These are phyloP conservation scores for Butastur rufipennis DNA, from an alignment of 2,113 vertebrate genomes.

Conservation along the genomic window DNA sequence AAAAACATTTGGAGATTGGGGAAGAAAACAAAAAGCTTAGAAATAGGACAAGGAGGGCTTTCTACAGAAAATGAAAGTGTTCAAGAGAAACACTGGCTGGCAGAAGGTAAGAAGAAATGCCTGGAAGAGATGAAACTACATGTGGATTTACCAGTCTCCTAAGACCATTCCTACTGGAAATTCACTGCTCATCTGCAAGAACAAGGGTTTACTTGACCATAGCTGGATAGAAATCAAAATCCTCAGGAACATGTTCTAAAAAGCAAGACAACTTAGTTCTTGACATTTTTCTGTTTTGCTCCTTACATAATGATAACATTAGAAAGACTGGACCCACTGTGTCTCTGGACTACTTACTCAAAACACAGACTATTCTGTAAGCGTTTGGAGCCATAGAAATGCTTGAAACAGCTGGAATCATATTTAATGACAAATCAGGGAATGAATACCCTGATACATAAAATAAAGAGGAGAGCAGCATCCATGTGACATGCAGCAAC, in stretches of 20 bases:
- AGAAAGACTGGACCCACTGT: not conserved
- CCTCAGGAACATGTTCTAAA: slow-evolving; percentile 31
- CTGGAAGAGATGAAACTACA: not conserved
- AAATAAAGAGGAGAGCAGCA: not conserved
- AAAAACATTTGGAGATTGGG: not conserved
- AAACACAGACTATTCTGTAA: not conserved
- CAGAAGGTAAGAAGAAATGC: slow-evolving; percentile 20
- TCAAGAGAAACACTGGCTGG: not conserved
- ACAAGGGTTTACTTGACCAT: slow-evolving; percentile 65
- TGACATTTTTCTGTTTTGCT: slow-evolving; percentile 1
- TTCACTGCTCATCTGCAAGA: slow-evolving; percentile 59
- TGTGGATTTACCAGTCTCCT: not conserved
- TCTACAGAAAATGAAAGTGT: not conserved
- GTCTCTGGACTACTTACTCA: not conserved
- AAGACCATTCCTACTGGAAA: slow-evolving; percentile 55
- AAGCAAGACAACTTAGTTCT: not conserved
- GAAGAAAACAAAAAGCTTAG: not conserved
- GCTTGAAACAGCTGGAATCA: not conserved
- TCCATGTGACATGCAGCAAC: not conserved
- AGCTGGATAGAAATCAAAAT: slow-evolving; percentile 54
- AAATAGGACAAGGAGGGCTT: not conserved
- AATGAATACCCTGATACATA: not conserved
- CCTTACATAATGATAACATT: not conserved
- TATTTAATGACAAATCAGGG: not conserved
- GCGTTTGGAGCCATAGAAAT: not conserved